These are phyloP conservation scores for Syngnathus acus DNA, from an alignment of 2,797 vertebrate species.

Conservation along the genomic window DNA sequence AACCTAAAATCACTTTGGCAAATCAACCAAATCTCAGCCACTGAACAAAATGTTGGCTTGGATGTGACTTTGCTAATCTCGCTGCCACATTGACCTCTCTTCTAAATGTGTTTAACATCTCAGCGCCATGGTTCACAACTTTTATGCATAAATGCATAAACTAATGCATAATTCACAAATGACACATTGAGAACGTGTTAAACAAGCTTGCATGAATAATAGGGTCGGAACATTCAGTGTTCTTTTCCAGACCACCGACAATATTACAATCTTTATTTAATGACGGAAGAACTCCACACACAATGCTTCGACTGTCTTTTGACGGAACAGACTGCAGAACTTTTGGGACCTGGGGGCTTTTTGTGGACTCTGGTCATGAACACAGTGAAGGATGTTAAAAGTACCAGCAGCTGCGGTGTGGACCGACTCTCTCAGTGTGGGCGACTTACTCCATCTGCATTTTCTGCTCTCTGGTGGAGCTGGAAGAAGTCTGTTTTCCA, in stretches of 20 bases:
- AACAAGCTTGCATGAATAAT: conserved; percentile 9
- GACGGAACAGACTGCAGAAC: conserved; percentile 32
- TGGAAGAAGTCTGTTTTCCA: conserved; percentile 8
- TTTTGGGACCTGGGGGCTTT: conserved; percentile 34
- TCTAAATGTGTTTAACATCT: neutral
- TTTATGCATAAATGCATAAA: conserved; percentile 7
- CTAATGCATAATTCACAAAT: conserved; percentile 8
- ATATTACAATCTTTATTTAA: conserved; percentile 28
- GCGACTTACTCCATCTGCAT: conserved; percentile 16
- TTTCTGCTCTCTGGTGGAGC: conserved; percentile 20
- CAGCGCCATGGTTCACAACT: neutral
- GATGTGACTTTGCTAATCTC: neutral
- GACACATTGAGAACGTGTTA: neutral
- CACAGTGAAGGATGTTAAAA: conserved; percentile 46
- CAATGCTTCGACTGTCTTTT: conserved; percentile 19
- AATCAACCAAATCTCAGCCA: neutral
- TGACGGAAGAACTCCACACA: conserved; percentile 11
- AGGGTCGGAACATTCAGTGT: conserved; percentile 1
- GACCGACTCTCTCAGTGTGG: conserved; percentile 24
- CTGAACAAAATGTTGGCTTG: neutral
- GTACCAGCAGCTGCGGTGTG: conserved; percentile 40
- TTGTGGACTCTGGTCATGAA: conserved; percentile 42
- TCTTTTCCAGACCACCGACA: conserved; percentile 11
- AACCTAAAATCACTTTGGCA: neutral
- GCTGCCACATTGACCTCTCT: neutral